A percentile compares a stretch with the other conserved stretches of the same genome.
Conservation (phyloP, 2,888 invertebrate genomes). For the Dascillus cervinus region DNA sequence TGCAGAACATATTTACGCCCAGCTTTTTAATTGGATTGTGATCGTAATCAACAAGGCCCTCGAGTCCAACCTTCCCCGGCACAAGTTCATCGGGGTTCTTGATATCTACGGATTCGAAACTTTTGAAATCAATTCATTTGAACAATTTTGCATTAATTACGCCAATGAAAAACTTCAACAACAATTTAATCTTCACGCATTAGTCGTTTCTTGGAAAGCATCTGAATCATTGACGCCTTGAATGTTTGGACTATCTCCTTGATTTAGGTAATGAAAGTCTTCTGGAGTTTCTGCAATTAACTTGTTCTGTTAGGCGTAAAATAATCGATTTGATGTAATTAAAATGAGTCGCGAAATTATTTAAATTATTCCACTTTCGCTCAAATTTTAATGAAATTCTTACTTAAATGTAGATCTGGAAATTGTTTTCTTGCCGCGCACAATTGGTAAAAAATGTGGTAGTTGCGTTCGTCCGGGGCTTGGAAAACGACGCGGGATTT, state of each 20-base stretch:
- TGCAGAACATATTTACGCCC: conserved; percentile 92
- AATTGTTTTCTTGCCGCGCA: conserved; percentile 71
- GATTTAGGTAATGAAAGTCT: conserved; percentile 71
- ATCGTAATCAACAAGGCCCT: conserved; percentile 78
- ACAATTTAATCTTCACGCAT: conserved; percentile 97
- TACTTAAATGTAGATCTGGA: conserved; percentile 66
- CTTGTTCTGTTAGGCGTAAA: too few relatives aligned
- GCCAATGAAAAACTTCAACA: conserved; percentile 99
- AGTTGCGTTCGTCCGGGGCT: conserved; percentile 89
- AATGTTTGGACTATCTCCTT: conserved; percentile 76
- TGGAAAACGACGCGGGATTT: conserved; percentile 96
- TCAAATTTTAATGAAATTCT: too few relatives aligned
- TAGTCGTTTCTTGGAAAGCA: conserved; percentile 85
- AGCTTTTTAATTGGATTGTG: conserved; percentile 91
- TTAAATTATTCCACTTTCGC: too few relatives aligned
- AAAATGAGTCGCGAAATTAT: too few relatives aligned
- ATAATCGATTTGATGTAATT: too few relatives aligned
- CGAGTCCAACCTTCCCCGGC: conserved; percentile 56
- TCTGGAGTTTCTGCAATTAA: conserved; percentile 66
- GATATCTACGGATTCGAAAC: conserved; percentile 99
- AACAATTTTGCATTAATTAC: conserved; percentile 99
- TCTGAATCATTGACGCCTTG: conserved; percentile 78
- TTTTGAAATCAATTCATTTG: conserved; percentile 94
- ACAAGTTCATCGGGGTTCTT: conserved; percentile 89
- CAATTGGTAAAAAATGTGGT: conserved; percentile 97